A percentile compares a stretch with the other conserved stretches of the same genome.
Evolutionary conservation across 35 echinoderm and acorn worm genomes (phyloP).

Genomic region (Apostichopus californicus): DNA sequence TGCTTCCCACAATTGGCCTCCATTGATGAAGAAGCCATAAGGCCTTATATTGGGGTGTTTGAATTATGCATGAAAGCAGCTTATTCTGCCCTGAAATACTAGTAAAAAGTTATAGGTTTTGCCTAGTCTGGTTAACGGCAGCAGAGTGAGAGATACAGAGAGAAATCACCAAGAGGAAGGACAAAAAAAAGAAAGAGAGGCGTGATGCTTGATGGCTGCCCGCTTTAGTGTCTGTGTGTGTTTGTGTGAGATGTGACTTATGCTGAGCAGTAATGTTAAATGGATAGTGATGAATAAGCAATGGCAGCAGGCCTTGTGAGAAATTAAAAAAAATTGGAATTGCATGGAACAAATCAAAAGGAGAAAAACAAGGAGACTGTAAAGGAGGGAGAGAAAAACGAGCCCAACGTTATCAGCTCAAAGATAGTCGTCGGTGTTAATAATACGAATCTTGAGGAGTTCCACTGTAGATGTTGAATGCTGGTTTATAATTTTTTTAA

Average conservation of each 20-base stretch:
- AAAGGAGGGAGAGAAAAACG: too few species aligned
- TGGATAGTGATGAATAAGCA: not conserved
- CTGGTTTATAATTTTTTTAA: too few species aligned
- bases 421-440: too few species aligned
- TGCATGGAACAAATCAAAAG: not conserved
- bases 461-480: too few species aligned
- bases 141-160: not conserved
- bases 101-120: not conserved
- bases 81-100: not conserved
- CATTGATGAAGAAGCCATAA: conserved; percentile 41
- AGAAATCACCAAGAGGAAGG: not conserved
- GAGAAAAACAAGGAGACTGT: too few species aligned
- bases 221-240: not conserved
- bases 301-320: not conserved
- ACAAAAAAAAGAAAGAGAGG: not conserved
- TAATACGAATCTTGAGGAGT: too few species aligned
- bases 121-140: not conserved
- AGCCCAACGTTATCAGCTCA: too few species aligned
- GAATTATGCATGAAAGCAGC: conserved; percentile 48
- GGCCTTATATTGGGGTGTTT: conserved; percentile 1
- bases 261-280: not conserved
- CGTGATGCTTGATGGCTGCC: not conserved
- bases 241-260: not conserved
- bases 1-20: conserved; percentile 20
- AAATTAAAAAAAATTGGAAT: not conserved